These are phyloP conservation scores for Chloroceryle amazona DNA, from an alignment of 2,797 vertebrate species.

Conservation along the genomic window DNA sequence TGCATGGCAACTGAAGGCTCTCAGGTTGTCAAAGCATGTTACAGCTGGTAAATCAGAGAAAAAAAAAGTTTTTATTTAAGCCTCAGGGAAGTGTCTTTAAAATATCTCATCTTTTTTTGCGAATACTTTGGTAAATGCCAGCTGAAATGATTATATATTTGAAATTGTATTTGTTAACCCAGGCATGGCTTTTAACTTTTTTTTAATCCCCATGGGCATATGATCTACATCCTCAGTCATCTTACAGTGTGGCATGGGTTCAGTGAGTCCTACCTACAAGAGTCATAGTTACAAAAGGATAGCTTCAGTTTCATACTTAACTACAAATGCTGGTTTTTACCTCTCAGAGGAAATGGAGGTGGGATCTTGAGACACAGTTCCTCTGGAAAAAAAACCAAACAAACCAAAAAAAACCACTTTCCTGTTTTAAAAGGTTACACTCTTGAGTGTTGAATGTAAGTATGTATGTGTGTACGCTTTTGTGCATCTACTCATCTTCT, in stretches of 20 bases:
- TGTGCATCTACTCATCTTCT: not conserved
- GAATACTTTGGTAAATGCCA: not conserved
- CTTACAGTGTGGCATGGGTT: not conserved
- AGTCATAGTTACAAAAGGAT: not conserved
- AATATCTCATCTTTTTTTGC: not conserved
- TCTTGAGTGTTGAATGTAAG: not conserved
- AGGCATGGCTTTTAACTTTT: not conserved
- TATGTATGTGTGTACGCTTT: not conserved
- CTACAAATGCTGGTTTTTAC: not conserved
- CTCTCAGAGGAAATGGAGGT: not conserved
- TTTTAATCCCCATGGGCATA: not conserved
- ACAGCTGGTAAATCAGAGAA: not conserved
- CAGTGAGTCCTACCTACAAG: not conserved
- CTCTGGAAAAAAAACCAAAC: not conserved
- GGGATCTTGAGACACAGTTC: not conserved
- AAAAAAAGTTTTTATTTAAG: not conserved
- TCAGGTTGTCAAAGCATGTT: not conserved
- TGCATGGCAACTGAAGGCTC: not conserved
- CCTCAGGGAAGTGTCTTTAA: not conserved
- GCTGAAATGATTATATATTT: not conserved
- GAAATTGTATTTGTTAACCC: not conserved
- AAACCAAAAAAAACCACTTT: not conserved
- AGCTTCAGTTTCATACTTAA: not conserved
- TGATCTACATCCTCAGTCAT: not conserved
- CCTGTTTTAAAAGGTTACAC: not conserved